Evolutionary conservation across 2,888 invertebrate genomes (phyloP), one percentile per base, ranked within the genome.

Genomic region (Stenchaetothrips biformis): DNA sequence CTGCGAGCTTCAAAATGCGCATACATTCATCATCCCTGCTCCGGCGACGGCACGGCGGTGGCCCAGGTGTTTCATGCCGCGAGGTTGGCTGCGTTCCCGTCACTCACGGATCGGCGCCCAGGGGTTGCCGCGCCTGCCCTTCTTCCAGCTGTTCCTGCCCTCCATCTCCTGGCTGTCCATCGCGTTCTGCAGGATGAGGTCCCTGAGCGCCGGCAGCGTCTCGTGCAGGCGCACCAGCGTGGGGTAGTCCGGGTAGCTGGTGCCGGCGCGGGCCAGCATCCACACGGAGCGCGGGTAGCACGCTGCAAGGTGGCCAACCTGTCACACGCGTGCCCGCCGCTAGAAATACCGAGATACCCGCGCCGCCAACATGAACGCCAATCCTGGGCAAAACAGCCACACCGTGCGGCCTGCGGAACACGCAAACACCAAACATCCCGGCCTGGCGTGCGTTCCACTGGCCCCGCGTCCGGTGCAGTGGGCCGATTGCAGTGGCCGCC

Each of bases 251-350:
- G 67, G 83, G 62, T 80, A 82, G 11, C 82, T 59, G 25, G 83
- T 82, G 9, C 94, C 94, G 83, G 93, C 92, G 6, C 93, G 89
- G 83, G 89, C 89, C 78, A 93, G 85, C 84, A 92, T 88, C 94
- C 94, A 95, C 81, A 94, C 89, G 83, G 93, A 93, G 1, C 89
- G 87, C 0, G 94, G 91, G 81, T 89, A 87, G 84, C 95, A 95
- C 83, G 92, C 94, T 94, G 86, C 37, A 86, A 86, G 80, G 82
- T 74, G 84, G 82, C 80, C 25, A n/a, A 81, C 37, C 37, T 4
- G 37, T 37, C 37, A 37, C n/a, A 37, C 37, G 37, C 37, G 37
- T 37, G 37, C 37, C 37, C 37, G 37, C 37, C 37, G 37, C 37
- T 37, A 37, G 37, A 37, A 37, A 37, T 37, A 37, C 37, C 37